Conservation (phyloP, 2,113 vertebrate genomes). For the Neotragus pygmaeus region DNA sequence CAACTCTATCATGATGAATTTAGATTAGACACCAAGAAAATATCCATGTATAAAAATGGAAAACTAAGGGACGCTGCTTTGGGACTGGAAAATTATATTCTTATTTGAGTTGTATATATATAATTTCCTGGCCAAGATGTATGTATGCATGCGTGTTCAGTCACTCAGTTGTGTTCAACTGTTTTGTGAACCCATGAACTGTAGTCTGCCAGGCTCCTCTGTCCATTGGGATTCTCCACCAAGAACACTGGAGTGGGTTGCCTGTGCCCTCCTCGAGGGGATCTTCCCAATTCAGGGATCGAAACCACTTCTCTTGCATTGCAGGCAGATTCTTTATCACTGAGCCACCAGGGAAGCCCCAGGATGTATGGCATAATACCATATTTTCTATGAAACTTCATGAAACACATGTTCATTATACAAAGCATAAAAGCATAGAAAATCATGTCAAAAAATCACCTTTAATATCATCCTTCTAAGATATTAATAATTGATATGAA, state of each 20-base stretch:
- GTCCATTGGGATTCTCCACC: not conserved
- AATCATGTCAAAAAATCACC: not conserved
- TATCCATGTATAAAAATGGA: not conserved
- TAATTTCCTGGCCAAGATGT: not conserved
- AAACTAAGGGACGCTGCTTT: not conserved
- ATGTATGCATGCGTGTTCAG: fast-evolving
- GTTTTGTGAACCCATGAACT: not conserved
- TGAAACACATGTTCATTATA: not conserved
- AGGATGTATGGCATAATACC: not conserved
- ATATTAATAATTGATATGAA: not conserved
- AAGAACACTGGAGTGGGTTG: not conserved
- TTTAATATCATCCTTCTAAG: not conserved
- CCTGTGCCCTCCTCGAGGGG: not conserved
- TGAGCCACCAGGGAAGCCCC: not conserved
- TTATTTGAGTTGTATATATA: not conserved
- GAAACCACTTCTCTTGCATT: not conserved
- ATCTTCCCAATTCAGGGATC: not conserved
- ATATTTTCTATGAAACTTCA: not conserved
- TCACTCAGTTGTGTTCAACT: not conserved
- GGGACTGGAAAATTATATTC: not conserved
- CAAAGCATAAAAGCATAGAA: not conserved
- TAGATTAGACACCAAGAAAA: not conserved
- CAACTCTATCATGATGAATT: not conserved
- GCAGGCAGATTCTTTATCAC: not conserved
- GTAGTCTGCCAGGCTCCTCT: not conserved